A percentile compares a stretch with the other conserved stretches of the same genome.
Evolutionary conservation across 2,113 vertebrate genomes (phyloP).

Genomic region (Psilopogon haemacephalus): DNA sequence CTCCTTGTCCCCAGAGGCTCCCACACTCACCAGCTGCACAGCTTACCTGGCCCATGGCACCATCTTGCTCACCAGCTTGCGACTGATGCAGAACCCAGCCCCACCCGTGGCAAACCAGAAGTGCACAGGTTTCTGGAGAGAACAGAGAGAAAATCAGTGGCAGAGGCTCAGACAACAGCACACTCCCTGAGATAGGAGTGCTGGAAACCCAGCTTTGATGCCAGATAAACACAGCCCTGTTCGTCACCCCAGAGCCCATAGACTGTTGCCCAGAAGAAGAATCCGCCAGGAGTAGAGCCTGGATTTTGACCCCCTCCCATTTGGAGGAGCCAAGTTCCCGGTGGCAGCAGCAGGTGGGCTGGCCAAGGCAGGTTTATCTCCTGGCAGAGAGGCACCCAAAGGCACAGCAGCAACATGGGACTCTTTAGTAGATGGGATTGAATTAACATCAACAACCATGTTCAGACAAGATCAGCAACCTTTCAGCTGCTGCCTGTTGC

Average conservation of each 20-base stretch:
- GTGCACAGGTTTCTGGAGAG: constrained; percentile 80
- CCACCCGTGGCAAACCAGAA: constrained; percentile 97
- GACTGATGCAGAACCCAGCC: constrained; percentile 92
- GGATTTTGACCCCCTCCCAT: neutral
- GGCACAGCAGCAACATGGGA: neutral
- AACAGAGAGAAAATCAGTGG: neutral
- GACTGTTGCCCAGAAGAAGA: neutral
- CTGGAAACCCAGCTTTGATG: neutral
- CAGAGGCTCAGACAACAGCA: neutral
- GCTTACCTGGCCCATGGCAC: constrained; percentile 90
- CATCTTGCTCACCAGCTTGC: constrained; percentile 86
- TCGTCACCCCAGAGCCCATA: neutral
- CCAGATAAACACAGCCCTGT: neutral
- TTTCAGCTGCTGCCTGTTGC: neutral
- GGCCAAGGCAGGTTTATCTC: neutral
- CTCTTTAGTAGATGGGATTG: neutral
- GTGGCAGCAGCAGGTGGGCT: neutral
- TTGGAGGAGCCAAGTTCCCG: neutral
- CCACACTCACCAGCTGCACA: neutral
- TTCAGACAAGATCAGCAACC: neutral
- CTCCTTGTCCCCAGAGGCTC: neutral
- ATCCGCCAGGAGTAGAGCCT: neutral
- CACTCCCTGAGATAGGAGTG: neutral
- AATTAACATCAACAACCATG: neutral
- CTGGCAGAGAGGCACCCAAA: neutral